Conservation (phyloP, 1,140 invertebrate species). For the Macrostomum lignano region DNA sequence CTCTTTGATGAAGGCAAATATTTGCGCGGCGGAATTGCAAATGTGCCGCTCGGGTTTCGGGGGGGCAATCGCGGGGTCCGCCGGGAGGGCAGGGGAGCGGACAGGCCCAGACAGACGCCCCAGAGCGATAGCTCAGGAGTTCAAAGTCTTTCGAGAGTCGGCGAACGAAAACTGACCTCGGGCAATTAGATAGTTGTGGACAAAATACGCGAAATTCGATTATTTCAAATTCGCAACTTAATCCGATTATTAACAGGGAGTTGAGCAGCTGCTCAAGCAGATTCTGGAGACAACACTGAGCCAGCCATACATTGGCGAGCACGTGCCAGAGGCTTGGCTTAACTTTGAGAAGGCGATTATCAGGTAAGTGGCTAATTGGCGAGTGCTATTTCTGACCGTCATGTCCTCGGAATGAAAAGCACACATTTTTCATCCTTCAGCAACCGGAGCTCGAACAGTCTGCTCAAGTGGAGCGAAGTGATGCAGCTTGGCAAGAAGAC, state of each 20-base stretch:
- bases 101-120: too few relatives aligned
- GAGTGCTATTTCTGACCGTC: background rate
- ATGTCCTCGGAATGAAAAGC: background rate
- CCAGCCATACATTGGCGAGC: slow-evolving; percentile 21
- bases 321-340: slow-evolving; percentile 19
- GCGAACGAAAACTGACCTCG: too few relatives aligned
- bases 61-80: too few relatives aligned
- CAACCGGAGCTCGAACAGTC: background rate
- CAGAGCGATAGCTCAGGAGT: too few relatives aligned
- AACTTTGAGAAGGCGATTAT: slow-evolving; percentile 16
- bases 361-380: slow-evolving; percentile 8
- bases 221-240: too few relatives aligned
- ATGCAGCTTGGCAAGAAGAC: background rate
- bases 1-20: too few relatives aligned
- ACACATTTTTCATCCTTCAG: background rate
- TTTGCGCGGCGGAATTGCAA: too few relatives aligned
- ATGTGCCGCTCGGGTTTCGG: too few relatives aligned
- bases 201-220: too few relatives aligned
- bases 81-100: too few relatives aligned
- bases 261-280: slow-evolving; percentile 12
- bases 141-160: too few relatives aligned
- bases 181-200: too few relatives aligned
- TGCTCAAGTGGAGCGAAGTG: background rate
- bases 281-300: slow-evolving; percentile 14
- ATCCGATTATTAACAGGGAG: slow-evolving; percentile 10